These are phyloP conservation scores for Morone chrysops DNA, from an alignment of 2,113 vertebrate genomes.

Conservation along the genomic window DNA sequence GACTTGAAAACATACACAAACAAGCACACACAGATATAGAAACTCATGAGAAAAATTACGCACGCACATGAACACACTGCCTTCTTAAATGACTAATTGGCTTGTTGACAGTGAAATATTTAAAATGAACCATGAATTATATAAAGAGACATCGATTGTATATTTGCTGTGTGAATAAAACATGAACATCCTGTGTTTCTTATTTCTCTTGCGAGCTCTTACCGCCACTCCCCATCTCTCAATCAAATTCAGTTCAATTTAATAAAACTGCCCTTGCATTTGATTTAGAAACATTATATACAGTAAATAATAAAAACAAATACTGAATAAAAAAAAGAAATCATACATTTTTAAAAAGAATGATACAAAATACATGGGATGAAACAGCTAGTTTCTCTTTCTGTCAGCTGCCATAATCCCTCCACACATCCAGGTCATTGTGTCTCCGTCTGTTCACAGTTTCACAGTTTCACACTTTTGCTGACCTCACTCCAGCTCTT, in stretches of 20 bases:
- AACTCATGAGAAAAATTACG: background rate
- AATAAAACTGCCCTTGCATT: background rate
- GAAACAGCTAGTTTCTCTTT: background rate
- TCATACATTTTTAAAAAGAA: background rate
- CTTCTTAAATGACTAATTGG: constrained; percentile 62
- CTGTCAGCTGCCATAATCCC: background rate
- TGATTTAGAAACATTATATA: background rate
- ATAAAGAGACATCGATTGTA: constrained; percentile 73
- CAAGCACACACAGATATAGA: background rate
- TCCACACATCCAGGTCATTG: constrained; percentile 19
- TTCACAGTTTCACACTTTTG: constrained; percentile 38
- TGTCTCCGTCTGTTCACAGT: constrained; percentile 32
- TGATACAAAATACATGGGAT: background rate
- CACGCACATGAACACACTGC: constrained; percentile 5
- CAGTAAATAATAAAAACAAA: background rate
- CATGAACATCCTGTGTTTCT: constrained; percentile 44
- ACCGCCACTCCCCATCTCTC: background rate
- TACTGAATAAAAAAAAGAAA: background rate
- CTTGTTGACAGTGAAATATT: constrained; percentile 78
- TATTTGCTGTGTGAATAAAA: constrained; percentile 75
- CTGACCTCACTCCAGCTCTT: constrained; percentile 9
- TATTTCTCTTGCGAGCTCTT: background rate
- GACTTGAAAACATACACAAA: background rate
- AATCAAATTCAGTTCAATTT: constrained; percentile 5
- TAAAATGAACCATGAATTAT: constrained; percentile 71